phyloP scores from a whole-genome alignment of 2,888 invertebrate species.

The Sphaerolaimus hirsutus region DNA sequence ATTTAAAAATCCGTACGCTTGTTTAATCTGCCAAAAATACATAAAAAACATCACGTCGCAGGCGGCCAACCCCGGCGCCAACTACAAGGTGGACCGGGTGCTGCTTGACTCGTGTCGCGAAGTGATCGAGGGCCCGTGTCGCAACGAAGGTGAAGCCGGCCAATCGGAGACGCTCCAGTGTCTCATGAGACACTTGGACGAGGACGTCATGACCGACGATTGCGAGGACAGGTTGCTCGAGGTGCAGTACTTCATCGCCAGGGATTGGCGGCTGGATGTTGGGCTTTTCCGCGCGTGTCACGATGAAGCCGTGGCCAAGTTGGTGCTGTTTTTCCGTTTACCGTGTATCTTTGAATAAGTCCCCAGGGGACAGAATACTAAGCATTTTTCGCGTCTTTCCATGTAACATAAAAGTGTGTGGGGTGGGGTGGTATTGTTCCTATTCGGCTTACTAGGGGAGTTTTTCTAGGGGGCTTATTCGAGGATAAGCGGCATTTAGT shows the following conservation, averaged over 20 bases:
- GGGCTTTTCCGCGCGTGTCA: slow-evolving; percentile 64
- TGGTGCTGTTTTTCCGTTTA: neutral
- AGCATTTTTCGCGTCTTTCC: too few relatives aligned
- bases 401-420: too few relatives aligned
- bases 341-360: neutral
- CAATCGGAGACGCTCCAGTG: slow-evolving; percentile 50
- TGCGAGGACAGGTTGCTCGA: slow-evolving; percentile 76
- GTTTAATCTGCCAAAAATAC: too few relatives aligned
- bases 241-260: slow-evolving; percentile 83
- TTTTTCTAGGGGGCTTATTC: too few relatives aligned
- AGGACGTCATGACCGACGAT: slow-evolving; percentile 53
- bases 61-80: slow-evolving; percentile 22
- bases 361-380: too few relatives aligned
- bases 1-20: too few relatives aligned
- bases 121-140: slow-evolving; percentile 13
- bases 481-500: too few relatives aligned
- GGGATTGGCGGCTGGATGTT: slow-evolving; percentile 76
- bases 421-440: too few relatives aligned
- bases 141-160: neutral
- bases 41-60: too few relatives aligned
- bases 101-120: slow-evolving; percentile 16
- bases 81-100: slow-evolving; percentile 59
- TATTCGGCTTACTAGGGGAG: too few relatives aligned
- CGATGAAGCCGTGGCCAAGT: slow-evolving; percentile 48
- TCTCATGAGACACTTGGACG: slow-evolving; percentile 57